Percentiles rank a stretch among this genome's conserved stretches.
phyloP scores from a whole-genome alignment of 2,113 vertebrate genomes.

The Herpetotheres cachinnans region DNA sequence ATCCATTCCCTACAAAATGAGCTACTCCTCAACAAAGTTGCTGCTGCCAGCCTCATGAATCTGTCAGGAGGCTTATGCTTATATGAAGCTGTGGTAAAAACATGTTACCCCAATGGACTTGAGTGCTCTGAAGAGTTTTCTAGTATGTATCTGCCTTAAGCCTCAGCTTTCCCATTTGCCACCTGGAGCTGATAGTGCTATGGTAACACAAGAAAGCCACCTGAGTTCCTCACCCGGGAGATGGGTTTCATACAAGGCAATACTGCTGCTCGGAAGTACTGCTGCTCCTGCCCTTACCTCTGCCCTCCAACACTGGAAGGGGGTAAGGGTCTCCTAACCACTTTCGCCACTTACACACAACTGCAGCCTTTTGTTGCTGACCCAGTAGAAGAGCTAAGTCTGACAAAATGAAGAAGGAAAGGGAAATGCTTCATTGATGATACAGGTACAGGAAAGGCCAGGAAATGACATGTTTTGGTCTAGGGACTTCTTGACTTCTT shows the following conservation, averaged over 20 bases:
- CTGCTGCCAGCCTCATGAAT: not conserved
- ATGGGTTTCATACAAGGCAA: not conserved
- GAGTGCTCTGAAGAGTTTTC: not conserved
- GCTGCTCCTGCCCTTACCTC: not conserved
- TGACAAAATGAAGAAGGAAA: not conserved
- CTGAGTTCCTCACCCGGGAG: not conserved
- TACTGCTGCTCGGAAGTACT: not conserved
- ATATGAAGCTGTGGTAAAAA: not conserved
- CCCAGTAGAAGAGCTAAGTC: not conserved
- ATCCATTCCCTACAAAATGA: not conserved
- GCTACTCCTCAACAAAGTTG: not conserved
- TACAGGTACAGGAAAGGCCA: not conserved
- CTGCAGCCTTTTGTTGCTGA: not conserved
- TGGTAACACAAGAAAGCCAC: not conserved
- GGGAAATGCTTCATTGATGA: not conserved
- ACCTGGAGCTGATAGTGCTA: not conserved
- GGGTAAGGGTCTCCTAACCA: not conserved
- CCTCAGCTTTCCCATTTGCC: not conserved
- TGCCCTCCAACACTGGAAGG: accelerated
- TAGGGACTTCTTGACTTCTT: not conserved
- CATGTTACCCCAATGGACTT: not conserved
- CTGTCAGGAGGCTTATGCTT: not conserved
- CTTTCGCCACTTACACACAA: not conserved
- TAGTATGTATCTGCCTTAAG: not conserved
- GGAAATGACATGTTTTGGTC: not conserved